Conservation (phyloP, 2,113 vertebrate genomes). For the Ariopsis seemanni region DNA sequence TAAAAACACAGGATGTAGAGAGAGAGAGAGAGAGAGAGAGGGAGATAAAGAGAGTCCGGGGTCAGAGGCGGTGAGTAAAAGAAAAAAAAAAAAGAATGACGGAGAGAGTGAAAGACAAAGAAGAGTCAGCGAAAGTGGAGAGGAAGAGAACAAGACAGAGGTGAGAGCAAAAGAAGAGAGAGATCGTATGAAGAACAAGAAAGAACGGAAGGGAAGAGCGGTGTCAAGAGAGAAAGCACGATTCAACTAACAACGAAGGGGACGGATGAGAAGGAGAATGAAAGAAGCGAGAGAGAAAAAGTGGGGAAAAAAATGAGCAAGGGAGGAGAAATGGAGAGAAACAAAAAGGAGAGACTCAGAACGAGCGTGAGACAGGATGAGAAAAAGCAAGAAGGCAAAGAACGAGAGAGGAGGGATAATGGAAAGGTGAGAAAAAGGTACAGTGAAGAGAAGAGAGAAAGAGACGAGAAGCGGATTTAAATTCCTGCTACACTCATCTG, state of each 20-base stretch:
- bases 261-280: neutral
- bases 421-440: neutral
- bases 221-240: no score
- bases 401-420: neutral
- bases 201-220: neutral
- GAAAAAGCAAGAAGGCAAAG: neutral
- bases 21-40: neutral
- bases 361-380: no score
- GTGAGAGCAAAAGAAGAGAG: neutral
- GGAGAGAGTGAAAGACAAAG: neutral
- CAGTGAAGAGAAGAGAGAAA: neutral
- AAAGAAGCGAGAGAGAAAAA: no score
- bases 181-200: neutral
- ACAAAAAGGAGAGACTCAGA: no score
- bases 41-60: neutral
- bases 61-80: neutral
- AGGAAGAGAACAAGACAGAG: neutral
- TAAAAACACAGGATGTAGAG: neutral
- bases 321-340: no score
- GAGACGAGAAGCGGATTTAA: no score
- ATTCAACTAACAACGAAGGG: no score
- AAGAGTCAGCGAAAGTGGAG: neutral
- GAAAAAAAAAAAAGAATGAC: neutral
- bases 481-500: constrained; percentile 28
- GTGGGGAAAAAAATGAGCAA: no score